phyloP scores from a whole-genome alignment of 2,113 vertebrate species.

The Hippolais icterina region DNA sequence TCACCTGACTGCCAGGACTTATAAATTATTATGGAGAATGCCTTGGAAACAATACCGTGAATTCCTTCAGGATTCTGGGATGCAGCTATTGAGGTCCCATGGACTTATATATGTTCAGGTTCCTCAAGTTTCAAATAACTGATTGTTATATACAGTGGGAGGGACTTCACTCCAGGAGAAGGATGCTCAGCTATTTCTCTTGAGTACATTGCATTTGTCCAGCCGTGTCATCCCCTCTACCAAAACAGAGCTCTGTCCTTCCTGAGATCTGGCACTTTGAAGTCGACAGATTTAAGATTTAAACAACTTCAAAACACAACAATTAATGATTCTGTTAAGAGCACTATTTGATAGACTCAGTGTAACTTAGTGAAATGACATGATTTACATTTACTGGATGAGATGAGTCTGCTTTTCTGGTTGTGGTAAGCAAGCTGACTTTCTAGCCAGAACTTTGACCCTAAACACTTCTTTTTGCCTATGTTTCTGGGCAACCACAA shows the following conservation, averaged over 20 bases:
- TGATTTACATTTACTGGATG: neutral
- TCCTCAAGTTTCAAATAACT: neutral
- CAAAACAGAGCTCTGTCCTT: neutral
- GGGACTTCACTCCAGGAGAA: neutral
- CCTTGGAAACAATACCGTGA: neutral
- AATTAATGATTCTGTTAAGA: neutral
- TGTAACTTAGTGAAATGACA: neutral
- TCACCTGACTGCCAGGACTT: neutral
- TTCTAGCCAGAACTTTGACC: neutral
- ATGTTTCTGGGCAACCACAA: fast-evolving
- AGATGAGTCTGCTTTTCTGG: neutral
- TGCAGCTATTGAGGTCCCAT: neutral
- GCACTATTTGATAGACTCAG: neutral
- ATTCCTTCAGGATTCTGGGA: neutral
- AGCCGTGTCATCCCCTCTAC: neutral
- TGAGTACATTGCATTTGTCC: neutral
- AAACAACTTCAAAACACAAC: neutral
- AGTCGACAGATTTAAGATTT: neutral
- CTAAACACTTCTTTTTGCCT: neutral
- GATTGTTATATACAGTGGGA: neutral
- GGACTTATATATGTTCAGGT: fast-evolving
- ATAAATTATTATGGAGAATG: neutral
- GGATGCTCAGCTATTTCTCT: neutral
- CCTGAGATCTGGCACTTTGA: neutral
- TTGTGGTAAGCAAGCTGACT: neutral